These are phyloP conservation scores for Eurystomus gularis DNA, from an alignment of 2,113 vertebrate genomes.

Conservation along the genomic window DNA sequence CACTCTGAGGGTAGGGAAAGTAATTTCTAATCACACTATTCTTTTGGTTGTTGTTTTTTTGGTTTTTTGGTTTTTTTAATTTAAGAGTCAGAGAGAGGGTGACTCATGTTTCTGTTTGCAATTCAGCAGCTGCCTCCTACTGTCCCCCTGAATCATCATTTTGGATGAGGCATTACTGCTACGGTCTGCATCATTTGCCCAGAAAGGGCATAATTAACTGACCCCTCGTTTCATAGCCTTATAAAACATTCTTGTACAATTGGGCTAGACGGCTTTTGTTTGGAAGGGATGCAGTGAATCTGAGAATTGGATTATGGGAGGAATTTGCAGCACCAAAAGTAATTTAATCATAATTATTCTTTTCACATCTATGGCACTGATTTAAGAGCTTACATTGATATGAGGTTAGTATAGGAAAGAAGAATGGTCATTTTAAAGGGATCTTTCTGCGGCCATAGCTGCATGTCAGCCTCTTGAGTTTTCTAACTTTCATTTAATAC, in stretches of 20 bases:
- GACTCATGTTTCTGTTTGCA: slow-evolving; percentile 18
- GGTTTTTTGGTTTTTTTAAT: background rate
- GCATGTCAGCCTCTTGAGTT: background rate
- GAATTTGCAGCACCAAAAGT: background rate
- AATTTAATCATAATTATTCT: background rate
- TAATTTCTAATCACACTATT: background rate
- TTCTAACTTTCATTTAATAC: background rate
- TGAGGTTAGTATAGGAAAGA: background rate
- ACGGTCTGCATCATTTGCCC: background rate
- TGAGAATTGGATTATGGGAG: background rate
- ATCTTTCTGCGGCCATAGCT: background rate
- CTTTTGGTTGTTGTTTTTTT: background rate
- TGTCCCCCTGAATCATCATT: slow-evolving; percentile 8
- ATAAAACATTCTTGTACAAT: slow-evolving; percentile 23
- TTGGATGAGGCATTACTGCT: background rate
- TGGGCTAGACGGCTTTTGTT: background rate
- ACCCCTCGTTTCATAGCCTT: background rate
- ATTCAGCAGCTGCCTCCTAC: slow-evolving; percentile 32
- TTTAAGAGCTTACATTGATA: background rate
- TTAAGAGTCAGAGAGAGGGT: background rate
- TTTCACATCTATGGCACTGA: background rate
- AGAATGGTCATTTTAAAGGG: background rate
- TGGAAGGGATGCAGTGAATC: background rate
- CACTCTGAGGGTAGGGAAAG: background rate
- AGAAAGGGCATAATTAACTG: background rate